Conservation (phyloP, 2,888 invertebrate species). For the Agrochola litura region DNA sequence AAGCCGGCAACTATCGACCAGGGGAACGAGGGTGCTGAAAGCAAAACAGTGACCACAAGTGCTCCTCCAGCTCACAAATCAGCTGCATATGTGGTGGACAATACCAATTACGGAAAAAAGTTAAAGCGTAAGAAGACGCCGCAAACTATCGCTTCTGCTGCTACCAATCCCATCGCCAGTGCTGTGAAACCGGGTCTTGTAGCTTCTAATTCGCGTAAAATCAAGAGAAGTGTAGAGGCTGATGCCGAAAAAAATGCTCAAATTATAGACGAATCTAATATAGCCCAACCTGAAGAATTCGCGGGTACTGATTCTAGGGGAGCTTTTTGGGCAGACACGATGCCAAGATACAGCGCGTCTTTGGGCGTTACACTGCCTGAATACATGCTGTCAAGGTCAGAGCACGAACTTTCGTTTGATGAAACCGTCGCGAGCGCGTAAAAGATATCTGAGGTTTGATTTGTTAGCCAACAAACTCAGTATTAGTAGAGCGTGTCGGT, state of each 20-base stretch:
- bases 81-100: conserved; percentile 84
- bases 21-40: conserved; percentile 83
- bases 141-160: conserved; percentile 73
- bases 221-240: conserved; percentile 82
- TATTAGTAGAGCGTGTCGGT: conserved; percentile 88
- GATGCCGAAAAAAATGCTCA: conserved; percentile 78
- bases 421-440: conserved; percentile 88
- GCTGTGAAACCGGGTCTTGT: conserved; percentile 67
- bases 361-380: conserved; percentile 92
- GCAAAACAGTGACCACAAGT: conserved; percentile 83
- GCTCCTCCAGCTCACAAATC: conserved; percentile 80
- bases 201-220: conserved; percentile 68
- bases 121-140: conserved; percentile 85
- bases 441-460: conserved; percentile 73
- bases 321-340: conserved; percentile 92
- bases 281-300: conserved; percentile 88
- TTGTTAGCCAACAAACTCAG: conserved; percentile 81
- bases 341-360: conserved; percentile 91
- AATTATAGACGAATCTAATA: conserved; percentile 81
- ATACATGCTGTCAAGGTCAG: conserved; percentile 93
- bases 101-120: conserved; percentile 82
- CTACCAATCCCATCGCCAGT: conserved; percentile 73
- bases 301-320: conserved; percentile 90
- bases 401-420: conserved; percentile 93
- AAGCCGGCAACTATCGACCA: conserved; percentile 82